These are phyloP conservation scores for Agrochola macilenta DNA, from an alignment of 2,888 invertebrate genomes.

Conservation along the genomic window DNA sequence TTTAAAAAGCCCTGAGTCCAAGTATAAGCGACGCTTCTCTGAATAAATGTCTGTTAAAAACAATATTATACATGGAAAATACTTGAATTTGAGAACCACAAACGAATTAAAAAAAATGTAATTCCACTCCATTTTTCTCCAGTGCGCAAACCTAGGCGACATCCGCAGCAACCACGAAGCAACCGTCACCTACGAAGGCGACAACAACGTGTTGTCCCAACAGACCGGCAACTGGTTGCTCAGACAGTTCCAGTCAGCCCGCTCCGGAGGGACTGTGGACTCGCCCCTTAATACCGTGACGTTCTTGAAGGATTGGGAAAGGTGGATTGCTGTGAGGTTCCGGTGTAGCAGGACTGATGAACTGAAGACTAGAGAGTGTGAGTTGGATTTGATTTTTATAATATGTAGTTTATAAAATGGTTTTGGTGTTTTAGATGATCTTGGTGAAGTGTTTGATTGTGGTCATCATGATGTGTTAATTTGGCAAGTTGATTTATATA, in stretches of 20 bases:
- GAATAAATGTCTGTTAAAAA: background rate
- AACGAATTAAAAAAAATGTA: background rate
- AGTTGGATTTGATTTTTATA: conserved; percentile 63
- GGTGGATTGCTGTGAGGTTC: conserved; percentile 71
- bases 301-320: conserved; percentile 89
- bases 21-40: background rate
- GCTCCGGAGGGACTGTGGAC: conserved; percentile 85
- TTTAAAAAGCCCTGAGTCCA: background rate
- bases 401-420: background rate
- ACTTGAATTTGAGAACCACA: background rate
- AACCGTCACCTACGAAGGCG: conserved; percentile 97
- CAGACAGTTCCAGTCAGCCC: conserved; percentile 91
- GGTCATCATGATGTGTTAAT: background rate
- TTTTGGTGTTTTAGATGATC: background rate
- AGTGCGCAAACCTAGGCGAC: conserved; percentile 96
- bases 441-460: conserved; percentile 21
- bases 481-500: background rate
- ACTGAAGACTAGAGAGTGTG: conserved; percentile 80
- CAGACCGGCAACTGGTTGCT: conserved; percentile 97
- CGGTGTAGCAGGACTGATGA: conserved; percentile 71
- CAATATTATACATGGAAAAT: background rate
- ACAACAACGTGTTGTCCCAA: conserved; percentile 97
- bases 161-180: conserved; percentile 97
- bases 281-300: conserved; percentile 93
- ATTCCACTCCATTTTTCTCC: conserved; percentile 17